Evolutionary conservation across 1,140 invertebrate genomes (phyloP), one percentile per base, ranked within the genome.

Genomic region (Laupala kohalensis): DNA sequence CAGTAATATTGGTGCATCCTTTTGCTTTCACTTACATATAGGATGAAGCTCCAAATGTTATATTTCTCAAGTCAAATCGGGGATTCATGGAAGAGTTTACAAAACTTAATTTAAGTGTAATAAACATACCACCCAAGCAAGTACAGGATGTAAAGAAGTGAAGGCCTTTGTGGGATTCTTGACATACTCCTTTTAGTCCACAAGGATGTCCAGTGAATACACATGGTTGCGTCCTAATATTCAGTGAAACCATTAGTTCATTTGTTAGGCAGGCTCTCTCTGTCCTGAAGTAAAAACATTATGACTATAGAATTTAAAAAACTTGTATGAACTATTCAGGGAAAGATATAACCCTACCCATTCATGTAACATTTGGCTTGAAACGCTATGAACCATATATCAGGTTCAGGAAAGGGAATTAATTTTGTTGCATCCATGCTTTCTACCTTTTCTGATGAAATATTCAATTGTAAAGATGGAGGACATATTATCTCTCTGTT

Each of bases 381-480:
- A 28, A 84, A 77, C 29, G 80, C 78, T 69, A 85, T 77, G 71
- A 83, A 86, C 84, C 84, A 87, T 0, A 75, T 79, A 73, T 84
- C 84, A 29, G 84, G 80, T 73, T 82, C 79, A 6, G 85, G 85
- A 80, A 83, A 86, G 67, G 84, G 83, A 74, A 86, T 81, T 37
- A 82, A 75, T 64, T 84, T 75, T 67, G 74, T 80, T 28, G 75
- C 75, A 74, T 80, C 74, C 2, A 76, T 73, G 74, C 74, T 75
- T 15, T 78, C 74, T 69, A 73, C 69, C 9, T 78, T 79, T 27
- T 67, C 70, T 3, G 82, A 80, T 62, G 82, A 78, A 66, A 80
- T 77, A 73, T 81, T 78, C 24, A 77, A 74, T 69, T 78, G 77
- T 25, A 77, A 75, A 19, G 78, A 73, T 69, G 78, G 74, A 62